Evolutionary conservation across 2,888 invertebrate genomes (phyloP), one percentile per base, ranked within the genome.

Genomic region (Cataglyphis livida): DNA sequence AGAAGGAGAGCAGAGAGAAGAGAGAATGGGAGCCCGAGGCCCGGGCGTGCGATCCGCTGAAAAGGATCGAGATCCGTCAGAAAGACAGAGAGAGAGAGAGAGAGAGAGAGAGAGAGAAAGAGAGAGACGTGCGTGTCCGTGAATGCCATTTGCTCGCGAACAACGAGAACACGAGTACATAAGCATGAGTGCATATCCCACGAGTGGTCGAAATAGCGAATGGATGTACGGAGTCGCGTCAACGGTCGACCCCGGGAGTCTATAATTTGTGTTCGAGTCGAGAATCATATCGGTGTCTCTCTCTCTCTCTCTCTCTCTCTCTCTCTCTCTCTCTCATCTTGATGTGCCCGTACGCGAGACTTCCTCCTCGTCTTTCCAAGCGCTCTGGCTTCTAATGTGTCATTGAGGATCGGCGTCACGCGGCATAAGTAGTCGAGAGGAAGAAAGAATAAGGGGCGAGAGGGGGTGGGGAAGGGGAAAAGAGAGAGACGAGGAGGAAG

Each of bases 161-260:
- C 83, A 88, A 86, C 85, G 79, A 57, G 82, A 57, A 76, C 57
- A 35, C 78, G 35, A 25, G 74, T 75, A 68, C 54, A 79, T 54
- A 32, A 21, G 61, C 51, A 38, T 44, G n/a, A 54, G 64, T 28
- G 38, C 28, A 62, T 83, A n/a, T 84, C 61, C 83, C 79, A 51
- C n/a, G 89, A 87, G 89, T 85, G 81, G 64, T 84, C 88, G 85
- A 89, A 89, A 89, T 88, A 89, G 84, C 84, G 86, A 89, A 82
- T 70, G 85, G 82, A 89, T 87, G 87, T 73, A 84, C 88, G 85
- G 51, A 44, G 87, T 28, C 66, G 41, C 84, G 89, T 91, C 93
- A 94, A 94, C 94, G 94, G 94, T 93, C 93, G 92, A 88, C 88
- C 87, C 88, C 88, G 85, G 86, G 88, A 94, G 93, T 94, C 94